Evolutionary conservation across 2,888 invertebrate species (phyloP), one percentile per base, ranked within the genome.

Genomic region (Platycheirus rosarum): DNA sequence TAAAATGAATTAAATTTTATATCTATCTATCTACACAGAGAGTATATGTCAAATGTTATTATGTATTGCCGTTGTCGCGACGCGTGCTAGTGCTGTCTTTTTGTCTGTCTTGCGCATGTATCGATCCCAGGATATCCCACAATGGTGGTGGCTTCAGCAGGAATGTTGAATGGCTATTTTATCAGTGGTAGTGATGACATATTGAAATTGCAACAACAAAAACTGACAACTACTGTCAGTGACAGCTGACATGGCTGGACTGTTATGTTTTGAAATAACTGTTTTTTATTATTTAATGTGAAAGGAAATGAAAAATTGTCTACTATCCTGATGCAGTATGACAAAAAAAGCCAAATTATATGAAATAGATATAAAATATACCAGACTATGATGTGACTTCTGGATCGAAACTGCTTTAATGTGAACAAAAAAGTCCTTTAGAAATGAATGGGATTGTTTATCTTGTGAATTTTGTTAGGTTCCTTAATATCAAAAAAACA

Each of bases 171-270:
- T 60, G 35, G 46, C 26, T 23, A 26, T 14, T 73, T 48, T 48
- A 55, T 8, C 53, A 35, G 42, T 75, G 44, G 23, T 63, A 26
- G 48, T 63, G 37, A 37, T 63, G 37, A 29, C 63, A 44, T 42
- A 9, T 14, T 49, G 13, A 63, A 68, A 35, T 23, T 44, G 48
- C 65, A 71, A 69, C 26, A 55, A 44, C 46, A 60, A 55, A 11
- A 49, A 44, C 16, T 48, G 57, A 60, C 32, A 76, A 77, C 63
- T 65, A 80, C 63, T 65, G 84, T 85, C 77, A 77, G 16, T 76
- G 74, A 79, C 85, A 85, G 85, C 85, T 85, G 85, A 85, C 82
- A 82, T 70, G 62, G 75, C 71, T 71, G 66, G 16, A 65, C 35
- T 53, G 40, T 55, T 74, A 32, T 55, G 48, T 68, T 75, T 55